Evolutionary conservation across 2,113 vertebrate species (phyloP).

Genomic region (Hippopotamus amphibius): DNA sequence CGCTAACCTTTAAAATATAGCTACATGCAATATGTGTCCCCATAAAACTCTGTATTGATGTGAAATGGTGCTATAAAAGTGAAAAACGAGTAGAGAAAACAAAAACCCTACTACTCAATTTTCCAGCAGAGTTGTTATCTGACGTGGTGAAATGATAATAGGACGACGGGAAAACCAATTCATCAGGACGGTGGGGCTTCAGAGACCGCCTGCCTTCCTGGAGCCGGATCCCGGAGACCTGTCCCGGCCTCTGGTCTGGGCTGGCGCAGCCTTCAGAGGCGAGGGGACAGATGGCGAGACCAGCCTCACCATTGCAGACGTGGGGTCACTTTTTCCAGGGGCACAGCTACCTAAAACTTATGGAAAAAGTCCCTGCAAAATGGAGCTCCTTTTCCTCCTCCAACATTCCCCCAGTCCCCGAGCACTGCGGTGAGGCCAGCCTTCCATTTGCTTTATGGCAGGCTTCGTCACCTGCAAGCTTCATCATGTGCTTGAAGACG

Average conservation of each 20-base stretch:
- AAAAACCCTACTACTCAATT: constrained; percentile 19
- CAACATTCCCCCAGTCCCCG: background rate
- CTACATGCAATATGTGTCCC: constrained; percentile 39
- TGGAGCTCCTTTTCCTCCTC: background rate
- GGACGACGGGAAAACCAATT: background rate
- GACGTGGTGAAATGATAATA: constrained; percentile 20
- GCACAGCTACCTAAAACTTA: background rate
- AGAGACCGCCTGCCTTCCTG: background rate
- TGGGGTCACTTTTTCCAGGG: background rate
- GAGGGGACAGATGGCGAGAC: background rate
- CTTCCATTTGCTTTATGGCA: background rate
- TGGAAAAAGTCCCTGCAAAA: background rate
- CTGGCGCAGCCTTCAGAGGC: background rate
- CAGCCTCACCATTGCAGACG: background rate
- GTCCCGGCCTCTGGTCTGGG: background rate
- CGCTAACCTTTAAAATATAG: constrained; percentile 41
- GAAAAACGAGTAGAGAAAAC: constrained; percentile 54
- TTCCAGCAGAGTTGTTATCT: constrained; percentile 53
- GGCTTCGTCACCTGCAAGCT: background rate
- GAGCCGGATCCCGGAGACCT: background rate
- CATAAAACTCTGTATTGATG: constrained; percentile 46
- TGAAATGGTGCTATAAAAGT: constrained; percentile 62
- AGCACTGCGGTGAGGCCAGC: background rate
- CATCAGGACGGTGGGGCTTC: background rate
- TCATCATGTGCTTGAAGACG: background rate